Percentiles rank a stretch among this genome's conserved stretches.
Conservation (phyloP, 2,797 vertebrate species). For the Sebastes goodei region DNA sequence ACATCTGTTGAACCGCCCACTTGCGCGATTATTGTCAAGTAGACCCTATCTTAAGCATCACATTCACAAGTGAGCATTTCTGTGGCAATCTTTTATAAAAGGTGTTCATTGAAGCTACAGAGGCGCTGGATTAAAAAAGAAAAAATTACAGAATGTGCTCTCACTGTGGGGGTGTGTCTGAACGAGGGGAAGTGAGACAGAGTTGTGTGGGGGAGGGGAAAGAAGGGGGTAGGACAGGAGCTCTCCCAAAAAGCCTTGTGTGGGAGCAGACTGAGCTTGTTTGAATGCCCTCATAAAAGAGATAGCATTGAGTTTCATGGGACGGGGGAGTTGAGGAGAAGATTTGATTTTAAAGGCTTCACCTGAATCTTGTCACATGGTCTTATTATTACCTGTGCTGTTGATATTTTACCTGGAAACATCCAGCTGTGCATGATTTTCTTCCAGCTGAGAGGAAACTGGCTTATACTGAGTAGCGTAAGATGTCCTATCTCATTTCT, state of each 20-base stretch:
- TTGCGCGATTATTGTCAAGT: conserved; percentile 1
- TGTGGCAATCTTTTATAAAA: conserved; percentile 19
- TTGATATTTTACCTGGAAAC: conserved; percentile 27
- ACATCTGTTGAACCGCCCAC: conserved; percentile 26
- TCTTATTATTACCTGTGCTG: background rate
- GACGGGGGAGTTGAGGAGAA: background rate
- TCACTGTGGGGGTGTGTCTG: conserved; percentile 74
- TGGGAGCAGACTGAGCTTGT: conserved; percentile 53
- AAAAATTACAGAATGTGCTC: conserved; percentile 47
- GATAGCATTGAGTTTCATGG: conserved; percentile 32
- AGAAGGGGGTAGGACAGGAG: conserved; percentile 65
- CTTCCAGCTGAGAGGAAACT: conserved; percentile 9
- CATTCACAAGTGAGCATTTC: background rate
- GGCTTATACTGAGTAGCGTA: conserved; percentile 4
- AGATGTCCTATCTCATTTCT: conserved; percentile 2
- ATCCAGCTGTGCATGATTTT: background rate
- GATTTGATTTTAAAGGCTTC: conserved; percentile 7
- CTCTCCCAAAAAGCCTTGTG: conserved; percentile 65
- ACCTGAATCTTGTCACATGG: background rate
- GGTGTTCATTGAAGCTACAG: conserved; percentile 29
- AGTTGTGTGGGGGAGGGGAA: conserved; percentile 75
- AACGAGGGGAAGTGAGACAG: conserved; percentile 76
- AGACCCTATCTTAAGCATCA: background rate
- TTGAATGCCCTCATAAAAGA: conserved; percentile 49
- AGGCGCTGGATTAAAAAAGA: conserved; percentile 21